Evolutionary conservation across 2,888 invertebrate species (phyloP).

Genomic region (Catocala sponsa): DNA sequence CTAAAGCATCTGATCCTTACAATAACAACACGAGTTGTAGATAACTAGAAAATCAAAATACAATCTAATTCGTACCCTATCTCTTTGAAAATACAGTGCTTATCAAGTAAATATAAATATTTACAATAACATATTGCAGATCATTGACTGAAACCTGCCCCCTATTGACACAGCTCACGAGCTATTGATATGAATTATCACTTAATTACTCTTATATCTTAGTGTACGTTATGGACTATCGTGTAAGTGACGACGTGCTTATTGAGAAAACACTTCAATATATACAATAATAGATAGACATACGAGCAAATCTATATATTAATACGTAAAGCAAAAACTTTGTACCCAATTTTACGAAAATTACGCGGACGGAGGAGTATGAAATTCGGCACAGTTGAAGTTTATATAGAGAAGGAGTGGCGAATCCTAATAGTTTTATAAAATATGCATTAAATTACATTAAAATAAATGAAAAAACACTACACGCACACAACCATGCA

Average conservation of each 20-base stretch:
- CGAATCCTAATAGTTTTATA: too few species aligned
- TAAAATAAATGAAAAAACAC: too few species aligned
- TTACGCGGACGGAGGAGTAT: too few species aligned
- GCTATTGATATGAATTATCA: constrained; percentile 42
- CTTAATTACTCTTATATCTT: constrained; percentile 40
- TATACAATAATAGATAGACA: too few species aligned
- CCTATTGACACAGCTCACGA: constrained; percentile 33
- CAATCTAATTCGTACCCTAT: constrained; percentile 20
- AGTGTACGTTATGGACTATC: background rate
- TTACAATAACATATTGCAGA: constrained; percentile 53
- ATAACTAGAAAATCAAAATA: constrained; percentile 27
- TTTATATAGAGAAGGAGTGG: too few species aligned
- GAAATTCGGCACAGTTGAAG: too few species aligned
- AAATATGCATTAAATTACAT: too few species aligned
- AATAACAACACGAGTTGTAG: constrained; percentile 45
- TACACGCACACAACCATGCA: too few species aligned
- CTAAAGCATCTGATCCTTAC: constrained; percentile 23
- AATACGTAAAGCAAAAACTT: too few species aligned
- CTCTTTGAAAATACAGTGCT: background rate
- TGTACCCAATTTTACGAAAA: too few species aligned
- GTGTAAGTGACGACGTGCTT: background rate
- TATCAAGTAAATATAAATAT: constrained; percentile 2
- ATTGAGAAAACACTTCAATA: background rate
- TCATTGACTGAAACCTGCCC: constrained; percentile 65
- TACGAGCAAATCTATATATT: too few species aligned